Evolutionary conservation across 1,140 invertebrate genomes (phyloP), one percentile per base, ranked within the genome.

Genomic region (Zaprionus ghesquierei): DNA sequence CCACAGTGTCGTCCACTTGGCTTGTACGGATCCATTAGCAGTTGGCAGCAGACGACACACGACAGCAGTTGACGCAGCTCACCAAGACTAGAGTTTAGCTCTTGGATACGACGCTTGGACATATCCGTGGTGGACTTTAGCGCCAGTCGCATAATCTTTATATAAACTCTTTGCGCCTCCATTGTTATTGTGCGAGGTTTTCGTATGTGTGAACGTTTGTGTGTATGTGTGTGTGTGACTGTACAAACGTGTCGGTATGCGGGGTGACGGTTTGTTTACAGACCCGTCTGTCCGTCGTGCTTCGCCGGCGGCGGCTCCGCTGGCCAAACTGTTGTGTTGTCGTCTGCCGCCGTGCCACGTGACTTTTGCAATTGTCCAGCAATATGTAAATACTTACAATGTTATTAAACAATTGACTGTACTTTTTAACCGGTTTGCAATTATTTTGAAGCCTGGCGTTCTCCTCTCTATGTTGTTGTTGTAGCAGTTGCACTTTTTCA

Each of bases 21-120:
- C 46, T 96, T 95, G 89, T 95, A 95, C 2, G 97, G 97, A 90
- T 97, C 95, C 51, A 95, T 95, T 49, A 98, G 92, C 62, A 98
- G 93, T 89, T 96, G 95, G 59, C 95, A 95, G 92, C 97, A 98
- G 35, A 98, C 97, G 61, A 96, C 96, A 92, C 97, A 98, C 66
- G 96, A 96, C 65, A 98, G 93, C 75, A 97, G 96, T 92, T 97
- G 96, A 41, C 97, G 94, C 81, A 98, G 93, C 92, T 97, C 96
- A 1, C 96, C 96, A 68, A 98, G 93, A 72, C 97, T 94, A 69
- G 96, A 93, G 92, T 96, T 96, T 55, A 98, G 93, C 92, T 98
- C 97, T 50, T 94, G 94, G 95, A 96, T 96, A 27, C 95, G 95
- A 41, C 94, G 94, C 92, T 96, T 95, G 2, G 73, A 79, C 3